Conservation (phyloP, 2,797 vertebrate genomes). For the Tauraco hartlaubi region DNA sequence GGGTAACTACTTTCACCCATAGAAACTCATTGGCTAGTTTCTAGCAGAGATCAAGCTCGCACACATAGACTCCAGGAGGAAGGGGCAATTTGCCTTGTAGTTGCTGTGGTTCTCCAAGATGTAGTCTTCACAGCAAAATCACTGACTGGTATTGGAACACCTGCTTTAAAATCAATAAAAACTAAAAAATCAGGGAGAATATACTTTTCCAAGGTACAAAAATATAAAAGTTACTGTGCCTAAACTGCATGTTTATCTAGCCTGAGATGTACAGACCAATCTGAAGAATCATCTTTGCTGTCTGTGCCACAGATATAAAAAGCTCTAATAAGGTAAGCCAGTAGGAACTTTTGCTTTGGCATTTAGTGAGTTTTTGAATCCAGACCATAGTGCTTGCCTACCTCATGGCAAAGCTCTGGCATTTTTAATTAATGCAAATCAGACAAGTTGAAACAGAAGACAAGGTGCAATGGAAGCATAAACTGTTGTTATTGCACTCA, state of each 20-base stretch:
- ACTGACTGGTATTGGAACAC: not conserved
- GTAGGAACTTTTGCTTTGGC: not conserved
- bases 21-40: not conserved
- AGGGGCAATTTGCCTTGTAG: not conserved
- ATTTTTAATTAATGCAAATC: not conserved
- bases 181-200: not conserved
- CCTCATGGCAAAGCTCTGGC: not conserved
- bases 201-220: not conserved
- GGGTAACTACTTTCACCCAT: rapidly evolving
- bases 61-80: rapidly evolving
- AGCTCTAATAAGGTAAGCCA: not conserved
- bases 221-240: not conserved
- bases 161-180: not conserved
- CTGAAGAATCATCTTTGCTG: not conserved
- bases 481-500: not conserved
- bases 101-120: not conserved
- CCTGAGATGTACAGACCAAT: not conserved
- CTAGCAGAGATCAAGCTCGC: not conserved
- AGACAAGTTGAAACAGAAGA: not conserved
- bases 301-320: not conserved
- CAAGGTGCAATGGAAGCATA: not conserved
- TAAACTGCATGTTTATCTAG: not conserved
- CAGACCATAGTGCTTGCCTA: not conserved
- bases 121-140: not conserved
- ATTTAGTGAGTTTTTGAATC: not conserved